Conservation (phyloP, 2,888 invertebrate species). For the Limenitis camilla region DNA sequence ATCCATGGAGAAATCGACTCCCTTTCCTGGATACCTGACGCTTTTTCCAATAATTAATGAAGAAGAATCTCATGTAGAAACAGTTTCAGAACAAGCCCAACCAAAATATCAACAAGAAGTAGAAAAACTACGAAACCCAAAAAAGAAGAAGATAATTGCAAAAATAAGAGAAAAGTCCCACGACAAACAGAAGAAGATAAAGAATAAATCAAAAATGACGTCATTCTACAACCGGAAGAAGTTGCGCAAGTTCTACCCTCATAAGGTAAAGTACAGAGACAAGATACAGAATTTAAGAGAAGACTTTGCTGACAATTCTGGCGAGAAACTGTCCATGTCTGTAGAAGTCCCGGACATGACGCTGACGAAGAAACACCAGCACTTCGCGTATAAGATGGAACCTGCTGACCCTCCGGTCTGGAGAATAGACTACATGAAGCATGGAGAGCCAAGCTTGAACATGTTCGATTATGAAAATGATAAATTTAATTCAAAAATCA, state of each 20-base stretch:
- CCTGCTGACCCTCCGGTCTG: slow-evolving; percentile 46
- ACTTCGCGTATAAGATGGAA: slow-evolving; percentile 37
- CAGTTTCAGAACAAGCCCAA: slow-evolving; percentile 42
- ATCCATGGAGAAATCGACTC: slow-evolving; percentile 38
- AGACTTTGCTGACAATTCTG: slow-evolving; percentile 41
- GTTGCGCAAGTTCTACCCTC: slow-evolving; percentile 58
- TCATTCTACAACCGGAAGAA: slow-evolving; percentile 45
- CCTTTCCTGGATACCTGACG: slow-evolving; percentile 33
- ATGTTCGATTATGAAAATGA: slow-evolving; percentile 38
- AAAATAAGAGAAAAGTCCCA: slow-evolving; percentile 20
- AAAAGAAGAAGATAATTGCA: slow-evolving; percentile 23
- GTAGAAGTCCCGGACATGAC: slow-evolving; percentile 44
- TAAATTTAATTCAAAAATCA: slow-evolving; percentile 40
- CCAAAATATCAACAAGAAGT: slow-evolving; percentile 12
- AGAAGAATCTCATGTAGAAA: slow-evolving; percentile 52
- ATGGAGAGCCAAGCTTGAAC: slow-evolving; percentile 51
- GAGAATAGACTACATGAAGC: slow-evolving; percentile 63
- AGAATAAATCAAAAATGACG: slow-evolving; percentile 31
- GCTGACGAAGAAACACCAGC: slow-evolving; percentile 33
- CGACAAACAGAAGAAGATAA: slow-evolving; percentile 23
- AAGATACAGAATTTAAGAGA: slow-evolving; percentile 30
- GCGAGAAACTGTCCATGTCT: slow-evolving; percentile 54
- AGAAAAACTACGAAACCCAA: slow-evolving; percentile 15
- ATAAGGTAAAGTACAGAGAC: slow-evolving; percentile 61
- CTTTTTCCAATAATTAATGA: slow-evolving; percentile 49